Evolutionary conservation across 1,140 invertebrate species (phyloP), one percentile per base, ranked within the genome.

Genomic region (Araneus ventricosus): DNA sequence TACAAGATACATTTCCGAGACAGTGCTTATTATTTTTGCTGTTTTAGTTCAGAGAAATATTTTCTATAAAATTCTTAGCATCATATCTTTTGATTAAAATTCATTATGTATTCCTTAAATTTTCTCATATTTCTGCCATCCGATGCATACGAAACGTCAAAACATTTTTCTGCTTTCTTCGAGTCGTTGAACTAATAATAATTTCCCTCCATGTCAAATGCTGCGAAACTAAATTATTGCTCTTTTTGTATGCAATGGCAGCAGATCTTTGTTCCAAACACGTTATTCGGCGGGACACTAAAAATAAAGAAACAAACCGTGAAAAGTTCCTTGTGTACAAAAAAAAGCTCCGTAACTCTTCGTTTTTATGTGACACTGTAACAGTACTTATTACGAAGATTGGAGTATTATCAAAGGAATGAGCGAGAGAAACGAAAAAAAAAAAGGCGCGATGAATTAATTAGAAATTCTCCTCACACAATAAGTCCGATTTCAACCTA

Each of bases 381-480:
- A 70, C 87, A 41, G 87, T 88, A 41, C 61, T 88, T 30, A 75
- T 86, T 61, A 86, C 14, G 41, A 37, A 59, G 84, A 86, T 41
- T 57, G 61, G n/a, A 30, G 5, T 84, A 84, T 34, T 84, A 57
- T 84, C 80, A 27, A 84, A 84, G 20, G 14, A 75, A 52, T 84
- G 80, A 84, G 52, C 63, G 34, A 87, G 27, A 45, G 20, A 10
- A 6, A 20, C 59, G 27, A 14, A 37, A 86, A 61, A 45, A 39
- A 20, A 27, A 39, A 61, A n/a, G 24, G 22, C n/a, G 24, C 39
- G 14, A 88, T 27, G 67, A 88, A 88, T 88, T 88, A 88, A 88
- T 88, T 88, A 88, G 27, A 88, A 88, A 88, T 88, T 88, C 87
- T 75, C 45, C 39, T 27, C 87, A 45, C 41, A 75, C 87, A 88